Percentiles rank a stretch among this genome's conserved stretches.
These are phyloP conservation scores for Eurystomus glaucurus DNA, from an alignment of 2,797 vertebrate genomes.

Conservation along the genomic window DNA sequence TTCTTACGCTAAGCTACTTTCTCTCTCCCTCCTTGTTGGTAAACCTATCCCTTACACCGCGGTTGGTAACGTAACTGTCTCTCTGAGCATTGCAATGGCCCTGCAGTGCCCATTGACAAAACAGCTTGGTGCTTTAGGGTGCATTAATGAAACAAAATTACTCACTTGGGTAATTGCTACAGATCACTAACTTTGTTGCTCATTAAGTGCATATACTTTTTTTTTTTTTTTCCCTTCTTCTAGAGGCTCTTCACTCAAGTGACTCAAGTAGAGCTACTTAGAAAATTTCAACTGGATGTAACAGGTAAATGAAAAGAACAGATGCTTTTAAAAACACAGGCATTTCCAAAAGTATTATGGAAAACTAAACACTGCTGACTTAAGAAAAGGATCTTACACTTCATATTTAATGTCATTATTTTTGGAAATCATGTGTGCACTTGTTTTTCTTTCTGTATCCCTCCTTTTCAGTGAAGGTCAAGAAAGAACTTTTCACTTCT, in stretches of 20 bases:
- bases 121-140: slow-evolving; percentile 66
- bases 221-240: not conserved
- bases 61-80: slow-evolving; percentile 12
- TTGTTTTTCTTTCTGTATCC: not conserved
- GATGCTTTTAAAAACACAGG: not conserved
- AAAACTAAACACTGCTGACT: not conserved
- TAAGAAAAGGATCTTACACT: not conserved
- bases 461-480: not conserved
- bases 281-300: not conserved
- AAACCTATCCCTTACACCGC: not conserved
- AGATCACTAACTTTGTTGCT: slow-evolving; percentile 70
- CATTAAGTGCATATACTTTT: slow-evolving; percentile 34
- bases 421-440: not conserved
- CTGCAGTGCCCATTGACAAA: slow-evolving; percentile 55
- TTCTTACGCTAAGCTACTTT: not conserved
- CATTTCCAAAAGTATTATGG: not conserved
- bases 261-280: not conserved
- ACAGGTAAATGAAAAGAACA: not conserved
- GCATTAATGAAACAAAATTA: slow-evolving; percentile 68
- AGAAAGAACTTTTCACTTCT: not conserved
- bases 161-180: slow-evolving; percentile 64
- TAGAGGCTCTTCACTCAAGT: not conserved
- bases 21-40: not conserved
- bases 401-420: not conserved
- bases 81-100: slow-evolving; percentile 21